phyloP scores from a whole-genome alignment of 2,797 vertebrate genomes.

The Tokudaia muenninki region DNA sequence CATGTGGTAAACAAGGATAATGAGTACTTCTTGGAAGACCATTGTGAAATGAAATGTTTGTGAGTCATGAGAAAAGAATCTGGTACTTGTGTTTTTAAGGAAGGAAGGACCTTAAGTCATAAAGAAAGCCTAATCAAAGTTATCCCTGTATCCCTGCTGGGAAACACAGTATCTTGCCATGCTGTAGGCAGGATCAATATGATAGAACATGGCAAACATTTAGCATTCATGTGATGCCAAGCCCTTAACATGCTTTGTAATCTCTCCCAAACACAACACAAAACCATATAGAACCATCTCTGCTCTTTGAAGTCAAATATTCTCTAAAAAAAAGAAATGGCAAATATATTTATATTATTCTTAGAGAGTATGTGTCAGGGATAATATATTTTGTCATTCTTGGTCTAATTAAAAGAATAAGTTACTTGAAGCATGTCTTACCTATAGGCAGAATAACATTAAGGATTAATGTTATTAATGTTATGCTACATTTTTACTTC shows the following conservation, averaged over 20 bases:
- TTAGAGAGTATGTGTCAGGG: background rate
- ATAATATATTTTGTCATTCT: conserved; percentile 39
- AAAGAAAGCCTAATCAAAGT: background rate
- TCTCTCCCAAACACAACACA: background rate
- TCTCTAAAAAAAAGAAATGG: background rate
- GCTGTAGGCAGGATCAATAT: background rate
- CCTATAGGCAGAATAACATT: background rate
- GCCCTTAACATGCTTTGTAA: background rate
- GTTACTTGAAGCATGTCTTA: conserved; percentile 1
- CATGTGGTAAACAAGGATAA: conserved; percentile 1
- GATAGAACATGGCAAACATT: background rate
- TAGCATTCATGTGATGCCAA: background rate
- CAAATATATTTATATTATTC: background rate
- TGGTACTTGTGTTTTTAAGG: background rate
- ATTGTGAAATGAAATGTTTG: background rate
- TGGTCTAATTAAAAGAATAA: conserved; percentile 6
- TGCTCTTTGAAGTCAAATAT: background rate
- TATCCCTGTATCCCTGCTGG: background rate
- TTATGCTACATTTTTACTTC: background rate
- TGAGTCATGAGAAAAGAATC: background rate
- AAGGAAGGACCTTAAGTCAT: background rate
- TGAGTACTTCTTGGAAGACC: background rate
- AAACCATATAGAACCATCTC: background rate
- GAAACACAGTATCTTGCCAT: background rate
- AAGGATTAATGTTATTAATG: too few species aligned